These are phyloP conservation scores for Rhaphigaster nebulosa DNA, from an alignment of 2,888 invertebrate genomes.

Conservation along the genomic window DNA sequence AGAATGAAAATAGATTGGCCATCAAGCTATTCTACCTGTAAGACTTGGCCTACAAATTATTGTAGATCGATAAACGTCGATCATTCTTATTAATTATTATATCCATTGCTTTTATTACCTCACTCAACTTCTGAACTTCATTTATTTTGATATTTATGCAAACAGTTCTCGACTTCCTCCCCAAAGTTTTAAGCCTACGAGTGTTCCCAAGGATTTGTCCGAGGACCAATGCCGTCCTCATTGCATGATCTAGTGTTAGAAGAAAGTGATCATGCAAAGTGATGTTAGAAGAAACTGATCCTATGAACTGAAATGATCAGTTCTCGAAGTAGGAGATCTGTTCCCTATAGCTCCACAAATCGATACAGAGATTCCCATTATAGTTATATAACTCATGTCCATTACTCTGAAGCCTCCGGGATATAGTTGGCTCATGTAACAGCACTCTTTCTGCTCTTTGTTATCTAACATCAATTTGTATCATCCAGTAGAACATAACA, in stretches of 20 bases:
- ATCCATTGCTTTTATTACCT: no score
- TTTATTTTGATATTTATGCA: no score
- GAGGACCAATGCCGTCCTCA: background rate
- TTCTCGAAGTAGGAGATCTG: background rate
- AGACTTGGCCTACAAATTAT: no score
- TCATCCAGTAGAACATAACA: background rate
- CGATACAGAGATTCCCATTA: background rate
- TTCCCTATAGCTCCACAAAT: background rate
- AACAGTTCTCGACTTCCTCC: no score
- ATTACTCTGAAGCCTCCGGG: background rate
- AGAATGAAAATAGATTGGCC: no score
- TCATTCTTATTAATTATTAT: no score
- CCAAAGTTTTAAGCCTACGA: no score
- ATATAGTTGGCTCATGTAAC: slow-evolving; percentile 12
- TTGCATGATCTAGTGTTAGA: background rate
- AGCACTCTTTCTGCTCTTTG: background rate
- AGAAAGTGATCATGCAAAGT: no score
- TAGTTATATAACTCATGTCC: background rate
- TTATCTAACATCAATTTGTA: slow-evolving; percentile 3
- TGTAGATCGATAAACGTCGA: no score
- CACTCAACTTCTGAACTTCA: no score
- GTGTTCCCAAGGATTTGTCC: no score
- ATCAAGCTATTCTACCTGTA: no score
- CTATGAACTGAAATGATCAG: background rate
- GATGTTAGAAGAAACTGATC: background rate